These are phyloP conservation scores for Lipophrys pholis DNA, from an alignment of 2,113 vertebrate species.

Conservation along the genomic window DNA sequence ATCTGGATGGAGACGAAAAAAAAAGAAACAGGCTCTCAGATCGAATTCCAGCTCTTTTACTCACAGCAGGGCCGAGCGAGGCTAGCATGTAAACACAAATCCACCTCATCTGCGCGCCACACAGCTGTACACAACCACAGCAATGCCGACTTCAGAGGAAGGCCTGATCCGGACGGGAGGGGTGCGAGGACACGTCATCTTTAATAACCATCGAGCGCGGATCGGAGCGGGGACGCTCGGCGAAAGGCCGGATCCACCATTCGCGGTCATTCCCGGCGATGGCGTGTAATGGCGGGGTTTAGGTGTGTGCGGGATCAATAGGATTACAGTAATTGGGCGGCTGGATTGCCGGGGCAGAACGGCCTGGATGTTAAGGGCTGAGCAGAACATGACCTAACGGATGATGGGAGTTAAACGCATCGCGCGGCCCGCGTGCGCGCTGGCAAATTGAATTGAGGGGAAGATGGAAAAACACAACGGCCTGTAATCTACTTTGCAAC, in stretches of 20 bases:
- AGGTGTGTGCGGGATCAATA: constrained; percentile 59
- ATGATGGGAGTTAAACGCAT: constrained; percentile 61
- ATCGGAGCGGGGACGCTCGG: not conserved
- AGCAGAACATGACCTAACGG: constrained; percentile 49
- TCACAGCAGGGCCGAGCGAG: constrained; percentile 20
- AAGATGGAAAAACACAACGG: constrained; percentile 50
- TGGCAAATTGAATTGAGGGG: constrained; percentile 63
- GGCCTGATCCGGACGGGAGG: constrained; percentile 35
- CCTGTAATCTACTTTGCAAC: constrained; percentile 59
- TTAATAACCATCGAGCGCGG: constrained; percentile 41
- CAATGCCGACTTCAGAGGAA: not conserved
- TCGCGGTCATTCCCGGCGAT: constrained; percentile 43
- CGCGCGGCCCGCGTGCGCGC: constrained; percentile 33
- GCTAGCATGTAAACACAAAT: constrained; percentile 56
- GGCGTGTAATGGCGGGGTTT: constrained; percentile 38
- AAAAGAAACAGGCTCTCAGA: not conserved
- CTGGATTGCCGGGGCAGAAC: constrained; percentile 22
- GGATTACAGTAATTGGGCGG: constrained; percentile 45
- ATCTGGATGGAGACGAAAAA: not conserved
- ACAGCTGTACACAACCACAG: constrained; percentile 60
- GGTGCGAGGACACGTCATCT: constrained; percentile 31
- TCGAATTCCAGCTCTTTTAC: constrained; percentile 28
- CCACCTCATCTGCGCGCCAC: constrained; percentile 12
- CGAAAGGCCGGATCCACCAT: constrained; percentile 6
- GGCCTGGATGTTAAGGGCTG: constrained; percentile 48